Conservation (phyloP, 2,113 vertebrate genomes). For the Rhagologus leucostigma region DNA sequence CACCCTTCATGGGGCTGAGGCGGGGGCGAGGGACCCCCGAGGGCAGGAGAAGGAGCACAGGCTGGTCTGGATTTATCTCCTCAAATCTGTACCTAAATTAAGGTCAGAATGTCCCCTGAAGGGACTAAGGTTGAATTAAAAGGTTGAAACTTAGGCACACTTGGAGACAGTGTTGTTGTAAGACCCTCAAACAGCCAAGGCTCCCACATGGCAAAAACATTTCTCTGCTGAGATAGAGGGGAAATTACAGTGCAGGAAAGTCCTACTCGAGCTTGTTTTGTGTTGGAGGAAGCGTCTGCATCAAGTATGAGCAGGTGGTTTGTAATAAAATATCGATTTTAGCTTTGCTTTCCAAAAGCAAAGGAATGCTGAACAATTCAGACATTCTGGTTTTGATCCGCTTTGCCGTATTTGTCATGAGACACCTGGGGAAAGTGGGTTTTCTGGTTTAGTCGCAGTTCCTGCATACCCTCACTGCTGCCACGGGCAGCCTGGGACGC, state of each 20-base stretch:
- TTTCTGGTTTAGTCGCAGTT: neutral
- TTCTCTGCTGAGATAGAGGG: neutral
- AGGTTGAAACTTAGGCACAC: neutral
- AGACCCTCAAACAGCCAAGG: neutral
- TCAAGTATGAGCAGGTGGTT: neutral
- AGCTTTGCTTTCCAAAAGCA: neutral
- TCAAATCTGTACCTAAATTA: neutral
- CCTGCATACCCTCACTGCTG: neutral
- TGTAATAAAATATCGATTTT: neutral
- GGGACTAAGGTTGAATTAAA: neutral
- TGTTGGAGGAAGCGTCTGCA: neutral
- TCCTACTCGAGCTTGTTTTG: neutral
- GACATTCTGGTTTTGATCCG: neutral
- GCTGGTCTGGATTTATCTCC: neutral
- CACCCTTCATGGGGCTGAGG: neutral
- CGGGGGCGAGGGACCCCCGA: accelerated
- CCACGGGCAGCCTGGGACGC: neutral
- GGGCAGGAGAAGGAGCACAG: neutral
- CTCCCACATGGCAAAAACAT: neutral
- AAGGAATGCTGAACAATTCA: neutral
- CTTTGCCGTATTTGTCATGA: neutral
- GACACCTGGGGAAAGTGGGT: neutral
- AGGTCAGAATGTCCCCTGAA: neutral
- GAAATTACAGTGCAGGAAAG: neutral
- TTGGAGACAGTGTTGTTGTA: neutral